Evolutionary conservation across 1,140 invertebrate genomes (phyloP).

Genomic region (Drosophila subpulchrella): DNA sequence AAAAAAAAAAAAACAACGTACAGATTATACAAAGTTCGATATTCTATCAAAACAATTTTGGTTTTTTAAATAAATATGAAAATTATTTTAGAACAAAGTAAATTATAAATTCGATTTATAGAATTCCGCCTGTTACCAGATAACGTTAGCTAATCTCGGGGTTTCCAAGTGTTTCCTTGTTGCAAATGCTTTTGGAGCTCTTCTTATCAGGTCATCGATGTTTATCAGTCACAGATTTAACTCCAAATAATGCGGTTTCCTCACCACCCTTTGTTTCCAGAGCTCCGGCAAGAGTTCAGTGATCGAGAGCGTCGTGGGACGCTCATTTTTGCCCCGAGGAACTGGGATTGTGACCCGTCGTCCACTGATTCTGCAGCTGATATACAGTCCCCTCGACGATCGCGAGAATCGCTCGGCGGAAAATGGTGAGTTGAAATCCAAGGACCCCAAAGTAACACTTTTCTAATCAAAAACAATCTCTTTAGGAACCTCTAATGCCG

Average conservation of each 20-base stretch:
- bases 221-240: conserved; percentile 8
- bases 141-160: conserved; percentile 30
- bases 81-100: no score
- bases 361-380: conserved; percentile 96
- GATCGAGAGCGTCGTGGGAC: conserved; percentile 98
- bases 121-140: conserved; percentile 9
- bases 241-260: conserved; percentile 7
- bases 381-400: conserved; percentile 96
- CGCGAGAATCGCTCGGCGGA: conserved; percentile 92
- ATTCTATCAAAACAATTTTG: no score
- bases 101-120: neutral
- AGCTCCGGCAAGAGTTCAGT: conserved; percentile 99
- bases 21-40: no score
- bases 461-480: neutral
- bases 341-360: conserved; percentile 98
- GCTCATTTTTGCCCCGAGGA: conserved; percentile 98
- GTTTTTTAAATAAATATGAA: no score
- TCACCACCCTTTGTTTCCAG: conserved; percentile 85
- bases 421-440: conserved; percentile 88
- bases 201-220: conserved; percentile 14
- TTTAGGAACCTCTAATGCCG: conserved; percentile 92
- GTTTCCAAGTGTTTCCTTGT: conserved; percentile 28
- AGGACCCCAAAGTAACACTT: neutral
- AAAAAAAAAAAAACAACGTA: no score
- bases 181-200: conserved; percentile 22